Conservation (phyloP, 2,888 invertebrate genomes). For the Epinotia bilunana region DNA sequence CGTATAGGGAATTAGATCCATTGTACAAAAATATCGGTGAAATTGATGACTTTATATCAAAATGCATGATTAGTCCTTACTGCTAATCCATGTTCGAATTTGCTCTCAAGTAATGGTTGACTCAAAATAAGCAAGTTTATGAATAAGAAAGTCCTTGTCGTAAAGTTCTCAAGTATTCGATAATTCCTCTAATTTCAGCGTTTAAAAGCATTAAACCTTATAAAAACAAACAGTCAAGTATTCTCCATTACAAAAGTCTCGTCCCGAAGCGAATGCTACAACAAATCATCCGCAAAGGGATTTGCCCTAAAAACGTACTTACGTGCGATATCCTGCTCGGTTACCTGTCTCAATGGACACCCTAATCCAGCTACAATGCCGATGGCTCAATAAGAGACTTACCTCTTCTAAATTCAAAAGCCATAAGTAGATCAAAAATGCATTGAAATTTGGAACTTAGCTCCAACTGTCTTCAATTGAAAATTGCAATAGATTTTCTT, state of each 20-base stretch:
- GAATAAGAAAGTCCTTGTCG: neutral
- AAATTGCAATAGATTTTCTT: neutral
- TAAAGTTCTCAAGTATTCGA: neutral
- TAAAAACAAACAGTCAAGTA: conserved; percentile 48
- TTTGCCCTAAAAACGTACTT: conserved; percentile 58
- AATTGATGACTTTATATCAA: neutral
- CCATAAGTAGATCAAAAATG: neutral
- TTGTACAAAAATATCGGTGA: too few relatives aligned
- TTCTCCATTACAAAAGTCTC: conserved; percentile 62
- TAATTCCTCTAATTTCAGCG: conserved; percentile 35
- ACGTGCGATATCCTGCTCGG: conserved; percentile 59
- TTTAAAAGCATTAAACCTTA: conserved; percentile 42
- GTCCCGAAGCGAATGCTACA: conserved; percentile 62
- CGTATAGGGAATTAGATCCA: too few relatives aligned
- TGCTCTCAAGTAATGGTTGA: neutral
- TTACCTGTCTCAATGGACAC: conserved; percentile 76
- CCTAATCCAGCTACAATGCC: conserved; percentile 75
- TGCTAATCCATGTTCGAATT: neutral
- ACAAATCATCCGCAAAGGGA: conserved; percentile 57
- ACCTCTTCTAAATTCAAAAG: conserved; percentile 55
- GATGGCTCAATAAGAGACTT: conserved; percentile 65
- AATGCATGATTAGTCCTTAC: too few relatives aligned
- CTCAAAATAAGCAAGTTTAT: conserved; percentile 2
- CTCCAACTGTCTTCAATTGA: neutral
- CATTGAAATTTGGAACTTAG: neutral